phyloP scores from a whole-genome alignment of 2,888 invertebrate species.

The Dromius quadrimaculatus region DNA sequence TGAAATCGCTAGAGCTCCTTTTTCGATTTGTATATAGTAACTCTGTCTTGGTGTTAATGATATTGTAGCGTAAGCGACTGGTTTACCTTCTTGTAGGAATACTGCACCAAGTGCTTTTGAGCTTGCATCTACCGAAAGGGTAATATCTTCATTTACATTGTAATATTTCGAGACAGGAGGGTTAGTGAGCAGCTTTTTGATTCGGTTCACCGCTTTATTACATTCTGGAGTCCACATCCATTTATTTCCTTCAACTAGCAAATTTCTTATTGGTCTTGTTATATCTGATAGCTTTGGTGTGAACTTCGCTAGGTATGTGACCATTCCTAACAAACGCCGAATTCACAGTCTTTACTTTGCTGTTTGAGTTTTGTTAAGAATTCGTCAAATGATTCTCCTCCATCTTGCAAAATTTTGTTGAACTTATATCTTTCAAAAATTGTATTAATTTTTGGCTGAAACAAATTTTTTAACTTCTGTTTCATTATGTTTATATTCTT shows the following conservation, averaged over 20 bases:
- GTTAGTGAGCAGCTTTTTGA: not conserved
- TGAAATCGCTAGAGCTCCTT: too few species aligned
- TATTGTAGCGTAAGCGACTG: constrained; percentile 58
- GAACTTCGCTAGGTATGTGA: too few species aligned
- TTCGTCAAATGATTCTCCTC: constrained; percentile 4
- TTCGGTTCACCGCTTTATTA: constrained; percentile 3
- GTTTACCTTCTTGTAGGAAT: constrained; percentile 56
- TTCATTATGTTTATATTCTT: not conserved
- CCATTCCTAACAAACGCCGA: too few species aligned
- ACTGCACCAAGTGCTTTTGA: constrained; percentile 54
- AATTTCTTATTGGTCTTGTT: constrained; percentile 41
- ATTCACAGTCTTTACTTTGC: not conserved
- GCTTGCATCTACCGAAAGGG: constrained; percentile 56
- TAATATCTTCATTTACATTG: too few species aligned
- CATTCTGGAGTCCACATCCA: constrained; percentile 1
- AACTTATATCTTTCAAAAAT: constrained; percentile 9
- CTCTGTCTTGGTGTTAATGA: too few species aligned
- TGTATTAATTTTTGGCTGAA: not conserved
- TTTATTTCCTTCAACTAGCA: constrained; percentile 32
- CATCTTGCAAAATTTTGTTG: not conserved
- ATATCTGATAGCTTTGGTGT: constrained; percentile 33
- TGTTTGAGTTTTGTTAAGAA: constrained; percentile 1
- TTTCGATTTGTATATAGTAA: too few species aligned
- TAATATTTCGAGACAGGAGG: not conserved
- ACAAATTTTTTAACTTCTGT: not conserved